Base-by-base conservation (phyloP, 1,140 invertebrate genomes). In the Hyles vespertilio region DNA sequence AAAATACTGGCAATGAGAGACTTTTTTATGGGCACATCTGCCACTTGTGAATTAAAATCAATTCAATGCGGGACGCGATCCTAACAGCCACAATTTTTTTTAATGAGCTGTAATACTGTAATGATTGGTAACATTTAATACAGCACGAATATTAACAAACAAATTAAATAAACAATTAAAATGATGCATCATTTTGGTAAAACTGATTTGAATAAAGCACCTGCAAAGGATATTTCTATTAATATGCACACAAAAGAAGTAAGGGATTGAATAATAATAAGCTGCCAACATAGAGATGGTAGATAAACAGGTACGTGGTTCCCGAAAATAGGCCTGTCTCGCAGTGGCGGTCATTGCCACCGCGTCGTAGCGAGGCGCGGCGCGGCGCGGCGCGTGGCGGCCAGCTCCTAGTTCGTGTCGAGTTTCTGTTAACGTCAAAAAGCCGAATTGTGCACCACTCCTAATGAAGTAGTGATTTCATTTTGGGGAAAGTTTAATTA, bases 21-120 rank as follows among this genome's bases (percentile, higher is more conserved):
- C 51, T 43, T 60, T 60, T 66, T 63, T 69, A 60, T 70, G 61
- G 53, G 45, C 58, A 57, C 46, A 52, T 52, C 51, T 52, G 33
- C 34, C 9, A 46, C 9, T 10, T 46, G 6, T 10, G 11, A 10
- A 5, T 10, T 22, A 22, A 22, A 22, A 22, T 22, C 22, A 22
- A 22, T 22, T 22, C 22, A 22, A 22, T 22, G 22, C 22, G 22
- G 22, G 22, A 22, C 22, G 22, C 22, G 22, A 22, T 22, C 22
- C 22, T 22, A 22, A 22, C 22, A 22, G 22, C 22, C 22, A 22
- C 22, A 0, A 22, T 22, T 22, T 22, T 22, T 22, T 22, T 22
- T 22, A 22, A 22, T 22, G 22, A 22, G 22, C 22, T 22, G 22
- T 22, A 22, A 22, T 22, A 22, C 22, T 22, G 22, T 22, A 22